phyloP scores from a whole-genome alignment of 2,888 invertebrate species.

The Drosophila robusta region DNA sequence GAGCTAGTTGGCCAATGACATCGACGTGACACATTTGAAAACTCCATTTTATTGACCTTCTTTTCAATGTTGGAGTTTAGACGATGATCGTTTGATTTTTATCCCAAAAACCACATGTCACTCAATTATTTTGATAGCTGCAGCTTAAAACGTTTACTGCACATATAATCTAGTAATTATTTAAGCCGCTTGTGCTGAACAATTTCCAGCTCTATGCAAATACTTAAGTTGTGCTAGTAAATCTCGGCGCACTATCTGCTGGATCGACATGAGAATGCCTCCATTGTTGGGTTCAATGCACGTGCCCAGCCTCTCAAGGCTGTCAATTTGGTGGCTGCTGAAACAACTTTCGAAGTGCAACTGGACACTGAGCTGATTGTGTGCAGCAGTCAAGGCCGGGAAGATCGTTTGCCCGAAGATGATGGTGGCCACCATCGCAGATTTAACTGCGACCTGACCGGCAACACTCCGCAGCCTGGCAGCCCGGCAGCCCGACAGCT shows the following conservation, averaged over 20 bases:
- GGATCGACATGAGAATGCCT: constrained; percentile 28
- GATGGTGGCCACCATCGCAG: constrained; percentile 10
- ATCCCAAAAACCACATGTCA: constrained; percentile 36
- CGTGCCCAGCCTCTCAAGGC: constrained; percentile 53
- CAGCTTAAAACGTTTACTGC: constrained; percentile 8
- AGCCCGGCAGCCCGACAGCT: background rate
- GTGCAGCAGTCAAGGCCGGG: constrained; percentile 61
- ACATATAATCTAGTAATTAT: constrained; percentile 25
- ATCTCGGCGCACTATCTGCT: constrained; percentile 16
- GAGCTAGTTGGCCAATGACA: constrained; percentile 45
- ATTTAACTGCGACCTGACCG: constrained; percentile 23
- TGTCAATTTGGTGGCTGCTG: constrained; percentile 49
- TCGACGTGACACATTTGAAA: constrained; percentile 23
- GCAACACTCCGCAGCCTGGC: background rate
- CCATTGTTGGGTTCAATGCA: constrained; percentile 59
- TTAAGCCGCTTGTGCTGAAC: constrained; percentile 6
- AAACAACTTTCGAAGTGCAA: constrained; percentile 75
- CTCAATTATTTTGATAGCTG: constrained; percentile 28
- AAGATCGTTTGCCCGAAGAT: constrained; percentile 30
- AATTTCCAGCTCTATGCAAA: constrained; percentile 5
- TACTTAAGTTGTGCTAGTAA: constrained; percentile 13
- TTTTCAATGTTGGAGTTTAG: background rate
- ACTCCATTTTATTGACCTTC: constrained; percentile 52
- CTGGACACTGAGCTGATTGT: constrained; percentile 33
- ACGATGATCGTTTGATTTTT: constrained; percentile 22